Percentiles rank a stretch among this genome's conserved stretches.
phyloP scores from a whole-genome alignment of 1,140 invertebrate species.

The Nephotettix cincticeps region DNA sequence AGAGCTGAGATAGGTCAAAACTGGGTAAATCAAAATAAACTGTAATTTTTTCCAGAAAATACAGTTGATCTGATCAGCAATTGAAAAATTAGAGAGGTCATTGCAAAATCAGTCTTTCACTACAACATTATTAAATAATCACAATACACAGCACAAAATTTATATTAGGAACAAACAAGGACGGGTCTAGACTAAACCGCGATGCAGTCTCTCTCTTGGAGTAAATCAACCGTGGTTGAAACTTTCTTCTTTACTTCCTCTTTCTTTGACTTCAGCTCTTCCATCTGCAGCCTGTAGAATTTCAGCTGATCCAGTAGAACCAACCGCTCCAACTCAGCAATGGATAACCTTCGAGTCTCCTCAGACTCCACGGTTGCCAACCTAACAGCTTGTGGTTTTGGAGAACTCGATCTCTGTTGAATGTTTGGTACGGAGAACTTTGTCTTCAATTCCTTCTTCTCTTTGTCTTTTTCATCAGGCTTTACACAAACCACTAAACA shows the following conservation, averaged over 20 bases:
- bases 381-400: not conserved
- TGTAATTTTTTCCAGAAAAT: too few species aligned
- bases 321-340: not conserved
- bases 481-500: not conserved
- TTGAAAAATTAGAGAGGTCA: too few species aligned
- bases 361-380: not conserved
- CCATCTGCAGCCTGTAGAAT: not conserved
- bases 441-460: not conserved
- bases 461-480: not conserved
- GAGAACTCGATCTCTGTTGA: not conserved
- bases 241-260: not conserved
- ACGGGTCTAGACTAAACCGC: not conserved
- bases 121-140: too few species aligned
- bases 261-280: not conserved
- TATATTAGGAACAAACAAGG: too few species aligned
- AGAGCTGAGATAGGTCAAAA: too few species aligned
- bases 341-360: not conserved
- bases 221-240: not conserved
- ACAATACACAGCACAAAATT: too few species aligned
- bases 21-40: too few species aligned
- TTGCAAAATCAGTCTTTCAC: too few species aligned
- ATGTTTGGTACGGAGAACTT: conserved; percentile 4
- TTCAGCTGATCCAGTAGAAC: conserved; percentile 1
- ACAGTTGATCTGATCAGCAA: too few species aligned
- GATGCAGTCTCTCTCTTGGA: conserved; percentile 9